Base-by-base conservation (phyloP, 2,888 invertebrate genomes). In the Erynnis tages region DNA sequence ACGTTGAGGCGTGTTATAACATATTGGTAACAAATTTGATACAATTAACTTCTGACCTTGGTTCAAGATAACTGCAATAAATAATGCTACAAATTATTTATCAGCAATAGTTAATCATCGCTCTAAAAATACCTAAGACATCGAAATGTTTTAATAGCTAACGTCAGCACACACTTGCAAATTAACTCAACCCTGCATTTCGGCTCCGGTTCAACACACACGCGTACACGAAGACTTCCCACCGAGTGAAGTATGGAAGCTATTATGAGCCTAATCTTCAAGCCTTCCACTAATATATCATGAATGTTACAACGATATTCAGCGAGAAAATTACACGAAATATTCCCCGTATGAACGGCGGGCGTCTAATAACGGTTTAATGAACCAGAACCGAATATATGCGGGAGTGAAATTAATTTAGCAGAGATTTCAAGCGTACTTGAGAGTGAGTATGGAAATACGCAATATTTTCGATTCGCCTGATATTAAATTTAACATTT, bases 271-370 rank as follows among this genome's bases (percentile, higher is more conserved):
- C 74, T 82, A 84, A 84, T 82, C 83, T 80, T 73, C 66, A 75
- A 81, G 75, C 79, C 79, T 76, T 79, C 72, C 76, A 73, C 71
- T 74, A 73, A 76, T 81, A 81, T 80, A 80, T 82, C 82, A 82
- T 78, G 71, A 69, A 62, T 68, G 67, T 64, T 59, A 58, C 65
- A 57, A 56, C 58, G 54, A 63, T 66, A 67, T 69, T 63, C 64
- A 61, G 56, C 59, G 63, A 57, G 65, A 73, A 75, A 69, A 73
- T 73, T 65, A 67, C 62, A 65, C 63, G 61, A 53, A 65, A 70
- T 70, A 71, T 69, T 69, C 66, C 61, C 65, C 62, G 58, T 58
- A 65, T 59, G 63, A 69, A 69, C 75, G 67, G 69, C 73, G 63
- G 74, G 55, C 54, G 32, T 41, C 50, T 44, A 52, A 23, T 44